A percentile compares a stretch with the other conserved stretches of the same genome.
phyloP scores from a whole-genome alignment of 2,113 vertebrate species.

The Ochotona princeps region DNA sequence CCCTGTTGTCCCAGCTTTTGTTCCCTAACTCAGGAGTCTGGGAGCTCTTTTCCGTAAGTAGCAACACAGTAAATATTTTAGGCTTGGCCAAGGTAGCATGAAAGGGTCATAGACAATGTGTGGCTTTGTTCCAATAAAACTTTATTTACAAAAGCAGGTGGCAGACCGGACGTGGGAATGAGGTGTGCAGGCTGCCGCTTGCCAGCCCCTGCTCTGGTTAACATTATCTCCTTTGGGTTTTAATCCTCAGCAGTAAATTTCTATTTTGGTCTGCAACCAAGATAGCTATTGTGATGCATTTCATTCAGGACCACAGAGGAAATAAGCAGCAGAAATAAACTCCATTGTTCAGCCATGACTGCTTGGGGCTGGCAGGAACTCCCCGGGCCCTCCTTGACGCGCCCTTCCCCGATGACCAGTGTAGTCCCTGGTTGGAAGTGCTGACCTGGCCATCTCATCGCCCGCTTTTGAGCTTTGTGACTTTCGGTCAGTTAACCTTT shows the following conservation, averaged over 20 bases:
- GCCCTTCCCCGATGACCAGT: neutral
- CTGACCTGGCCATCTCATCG: neutral
- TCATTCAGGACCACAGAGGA: conserved; percentile 57
- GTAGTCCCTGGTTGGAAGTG: neutral
- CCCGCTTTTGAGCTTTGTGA: neutral
- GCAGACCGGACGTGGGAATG: neutral
- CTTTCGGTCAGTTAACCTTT: neutral
- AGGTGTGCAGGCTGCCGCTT: neutral
- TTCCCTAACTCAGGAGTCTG: neutral
- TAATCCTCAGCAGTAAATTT: neutral
- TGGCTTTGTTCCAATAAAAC: conserved; percentile 48
- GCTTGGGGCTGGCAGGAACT: neutral
- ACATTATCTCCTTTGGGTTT: neutral
- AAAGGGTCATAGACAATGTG: neutral
- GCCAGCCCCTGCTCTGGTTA: neutral
- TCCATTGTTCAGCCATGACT: conserved; percentile 37
- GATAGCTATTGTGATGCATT: conserved; percentile 55
- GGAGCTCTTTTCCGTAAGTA: neutral
- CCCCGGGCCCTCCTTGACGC: neutral
- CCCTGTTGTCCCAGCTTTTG: neutral
- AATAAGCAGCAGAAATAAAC: conserved; percentile 42
- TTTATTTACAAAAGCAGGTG: conserved; percentile 59
- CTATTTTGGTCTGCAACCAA: conserved; percentile 45
- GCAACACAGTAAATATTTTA: neutral
- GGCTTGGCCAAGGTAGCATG: neutral